Evolutionary conservation across 2,797 vertebrate species (phyloP).

Genomic region (Sebastes trivittatus): DNA sequence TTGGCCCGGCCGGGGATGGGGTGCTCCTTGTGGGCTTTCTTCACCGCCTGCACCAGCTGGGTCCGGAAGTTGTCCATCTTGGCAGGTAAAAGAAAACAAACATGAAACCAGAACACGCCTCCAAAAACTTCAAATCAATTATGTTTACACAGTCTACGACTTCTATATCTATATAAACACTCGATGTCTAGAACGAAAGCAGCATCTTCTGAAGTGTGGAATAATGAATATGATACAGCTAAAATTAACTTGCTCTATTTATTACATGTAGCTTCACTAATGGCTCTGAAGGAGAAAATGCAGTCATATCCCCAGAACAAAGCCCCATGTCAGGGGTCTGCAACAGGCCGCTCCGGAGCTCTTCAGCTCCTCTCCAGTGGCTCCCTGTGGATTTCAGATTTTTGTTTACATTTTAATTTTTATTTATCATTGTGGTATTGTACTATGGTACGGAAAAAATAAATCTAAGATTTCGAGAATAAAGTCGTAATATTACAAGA

Average conservation of each 20-base stretch:
- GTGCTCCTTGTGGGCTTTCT: conserved; percentile 91
- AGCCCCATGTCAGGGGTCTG: too few relatives aligned
- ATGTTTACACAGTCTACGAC: background rate
- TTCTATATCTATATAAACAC: background rate
- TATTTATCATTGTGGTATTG: too few relatives aligned
- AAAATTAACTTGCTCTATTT: background rate
- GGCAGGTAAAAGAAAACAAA: background rate
- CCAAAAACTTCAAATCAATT: background rate
- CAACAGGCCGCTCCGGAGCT: background rate
- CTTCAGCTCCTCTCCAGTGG: too few relatives aligned
- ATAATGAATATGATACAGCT: background rate
- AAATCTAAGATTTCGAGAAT: too few relatives aligned
- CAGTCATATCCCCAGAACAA: background rate
- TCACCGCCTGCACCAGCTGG: conserved; percentile 93
- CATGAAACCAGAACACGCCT: background rate
- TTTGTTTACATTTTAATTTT: too few relatives aligned
- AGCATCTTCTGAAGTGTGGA: background rate
- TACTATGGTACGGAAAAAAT: too few relatives aligned
- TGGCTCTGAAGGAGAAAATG: background rate
- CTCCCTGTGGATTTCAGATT: too few relatives aligned
- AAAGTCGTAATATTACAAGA: too few relatives aligned
- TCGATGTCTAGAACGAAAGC: background rate
- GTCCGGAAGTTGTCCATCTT: conserved; percentile 93
- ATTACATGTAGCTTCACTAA: background rate
- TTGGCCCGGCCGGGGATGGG: conserved; percentile 84